Conservation (phyloP, 2,888 invertebrate species). For the Coenonympha arcania region DNA sequence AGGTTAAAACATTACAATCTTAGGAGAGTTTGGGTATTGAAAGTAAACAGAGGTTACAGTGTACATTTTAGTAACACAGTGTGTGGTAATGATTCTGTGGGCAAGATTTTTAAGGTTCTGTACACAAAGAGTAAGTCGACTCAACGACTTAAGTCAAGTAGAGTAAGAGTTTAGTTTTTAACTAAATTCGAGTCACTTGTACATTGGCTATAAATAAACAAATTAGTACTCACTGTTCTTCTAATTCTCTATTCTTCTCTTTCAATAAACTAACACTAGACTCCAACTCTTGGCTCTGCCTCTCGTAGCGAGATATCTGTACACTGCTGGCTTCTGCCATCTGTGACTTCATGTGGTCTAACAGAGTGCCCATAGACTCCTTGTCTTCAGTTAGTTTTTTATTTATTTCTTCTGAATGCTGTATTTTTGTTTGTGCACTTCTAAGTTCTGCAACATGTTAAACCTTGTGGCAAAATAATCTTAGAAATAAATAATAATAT, state of each 20-base stretch:
- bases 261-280: conserved; percentile 39
- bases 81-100: neutral
- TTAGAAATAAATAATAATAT: no score
- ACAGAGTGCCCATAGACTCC: conserved; percentile 37
- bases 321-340: conserved; percentile 38
- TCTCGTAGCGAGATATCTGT: conserved; percentile 41
- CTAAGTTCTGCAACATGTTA: conserved; percentile 42
- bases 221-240: conserved; percentile 44
- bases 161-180: no score
- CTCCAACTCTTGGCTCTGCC: conserved; percentile 39
- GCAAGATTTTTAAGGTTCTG: neutral
- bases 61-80: no score
- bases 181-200: no score
- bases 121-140: no score
- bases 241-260: conserved; percentile 44
- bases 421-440: conserved; percentile 37
- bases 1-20: no score
- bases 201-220: neutral
- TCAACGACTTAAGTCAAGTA: no score
- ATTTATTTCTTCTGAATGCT: conserved; percentile 31
- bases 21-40: no score
- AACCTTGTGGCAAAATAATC: no score
- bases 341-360: conserved; percentile 42
- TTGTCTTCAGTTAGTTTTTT: conserved; percentile 39
- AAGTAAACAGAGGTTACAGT: no score